Percentiles rank a stretch among this genome's conserved stretches.
phyloP scores from a whole-genome alignment of 2,797 vertebrate species.

The Tapirus indicus region DNA sequence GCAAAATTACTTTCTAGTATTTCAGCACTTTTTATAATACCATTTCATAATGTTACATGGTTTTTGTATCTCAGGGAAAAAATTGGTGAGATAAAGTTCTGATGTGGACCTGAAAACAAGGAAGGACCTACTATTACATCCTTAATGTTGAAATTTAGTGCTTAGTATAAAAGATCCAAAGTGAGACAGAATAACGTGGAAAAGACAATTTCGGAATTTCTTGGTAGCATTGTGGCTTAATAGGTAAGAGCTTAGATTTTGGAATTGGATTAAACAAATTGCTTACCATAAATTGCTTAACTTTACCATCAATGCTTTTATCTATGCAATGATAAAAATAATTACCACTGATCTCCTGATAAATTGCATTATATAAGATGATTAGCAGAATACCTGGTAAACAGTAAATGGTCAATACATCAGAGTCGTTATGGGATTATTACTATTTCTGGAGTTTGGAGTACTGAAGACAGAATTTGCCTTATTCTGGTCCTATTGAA shows the following conservation, averaged over 20 bases:
- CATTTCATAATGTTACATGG: neutral
- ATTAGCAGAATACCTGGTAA: neutral
- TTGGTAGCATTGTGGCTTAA: neutral
- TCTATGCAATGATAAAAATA: neutral
- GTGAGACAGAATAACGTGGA: neutral
- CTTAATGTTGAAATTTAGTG: neutral
- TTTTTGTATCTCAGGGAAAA: neutral
- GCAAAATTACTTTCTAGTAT: neutral
- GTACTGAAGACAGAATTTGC: neutral
- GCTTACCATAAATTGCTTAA: neutral
- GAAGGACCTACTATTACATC: neutral
- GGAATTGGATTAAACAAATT: neutral
- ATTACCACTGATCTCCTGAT: neutral
- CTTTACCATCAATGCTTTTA: neutral
- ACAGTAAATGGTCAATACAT: neutral
- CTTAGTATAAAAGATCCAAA: neutral
- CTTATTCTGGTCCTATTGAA: neutral
- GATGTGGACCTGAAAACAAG: neutral
- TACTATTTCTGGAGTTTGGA: neutral
- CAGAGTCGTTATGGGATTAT: neutral
- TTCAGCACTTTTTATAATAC: neutral
- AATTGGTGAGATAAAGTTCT: neutral
- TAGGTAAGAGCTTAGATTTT: neutral
- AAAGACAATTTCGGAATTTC: neutral
- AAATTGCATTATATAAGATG: neutral